Evolutionary conservation across 2,113 vertebrate species (phyloP).

Genomic region (Sturnus vulgaris): DNA sequence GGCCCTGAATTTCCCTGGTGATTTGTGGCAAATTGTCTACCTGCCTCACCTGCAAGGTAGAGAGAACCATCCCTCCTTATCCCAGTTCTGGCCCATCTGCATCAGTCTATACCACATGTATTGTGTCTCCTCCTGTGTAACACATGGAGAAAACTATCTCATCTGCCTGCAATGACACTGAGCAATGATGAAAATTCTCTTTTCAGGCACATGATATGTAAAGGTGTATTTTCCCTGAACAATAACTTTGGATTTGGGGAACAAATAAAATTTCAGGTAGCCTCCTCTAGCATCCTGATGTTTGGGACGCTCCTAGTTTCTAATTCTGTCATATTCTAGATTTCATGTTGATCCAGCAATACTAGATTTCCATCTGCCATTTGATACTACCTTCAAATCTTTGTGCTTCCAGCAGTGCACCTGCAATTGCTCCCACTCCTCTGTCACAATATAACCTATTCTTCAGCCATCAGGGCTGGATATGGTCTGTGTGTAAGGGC

Average conservation of each 20-base stretch:
- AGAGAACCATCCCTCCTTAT: not conserved
- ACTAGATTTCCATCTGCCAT: not conserved
- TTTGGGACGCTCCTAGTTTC: not conserved
- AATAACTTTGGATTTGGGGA: not conserved
- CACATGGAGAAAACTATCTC: not conserved
- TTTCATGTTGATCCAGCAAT: not conserved
- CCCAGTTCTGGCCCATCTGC: not conserved
- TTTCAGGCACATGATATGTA: not conserved
- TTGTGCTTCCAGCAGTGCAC: not conserved
- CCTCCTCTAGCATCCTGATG: not conserved
- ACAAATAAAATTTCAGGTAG: not conserved
- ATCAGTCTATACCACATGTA: not conserved
- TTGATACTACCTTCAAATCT: not conserved
- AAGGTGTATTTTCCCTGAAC: not conserved
- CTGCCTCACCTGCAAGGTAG: not conserved
- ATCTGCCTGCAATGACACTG: not conserved
- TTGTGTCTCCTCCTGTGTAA: not conserved
- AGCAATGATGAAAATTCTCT: not conserved
- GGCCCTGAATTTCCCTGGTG: not conserved
- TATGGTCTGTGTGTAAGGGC: not conserved
- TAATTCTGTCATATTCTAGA: not conserved
- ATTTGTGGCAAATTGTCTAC: not conserved
- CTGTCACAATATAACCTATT: not conserved
- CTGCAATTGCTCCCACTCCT: not conserved
- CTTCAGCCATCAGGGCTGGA: fast-evolving